Base-by-base conservation (phyloP, 1,140 invertebrate genomes). In the Eciton burchellii region DNA sequence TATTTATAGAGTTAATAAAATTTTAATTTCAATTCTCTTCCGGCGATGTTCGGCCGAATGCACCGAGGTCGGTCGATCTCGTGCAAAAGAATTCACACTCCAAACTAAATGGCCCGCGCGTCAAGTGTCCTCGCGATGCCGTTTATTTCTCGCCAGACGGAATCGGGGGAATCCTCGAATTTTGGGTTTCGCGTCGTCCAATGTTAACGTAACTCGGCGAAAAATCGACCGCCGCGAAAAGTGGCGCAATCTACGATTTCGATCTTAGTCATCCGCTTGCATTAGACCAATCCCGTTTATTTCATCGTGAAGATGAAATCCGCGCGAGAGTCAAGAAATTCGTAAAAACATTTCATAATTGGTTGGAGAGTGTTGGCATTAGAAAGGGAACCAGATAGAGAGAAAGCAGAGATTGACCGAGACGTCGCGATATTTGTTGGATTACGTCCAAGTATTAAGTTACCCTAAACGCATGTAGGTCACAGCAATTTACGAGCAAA, bases 1-100 rank as follows among this genome's bases (percentile, higher is more conserved):
- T 11, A n/a, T 59, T 73, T 5, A 65, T 35, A 49, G 45, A 47
- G 19, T 11, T n/a, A n/a, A n/a, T 79, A 68, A 79, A 35, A 56
- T 43, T 43, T 68, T 21, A 56, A 79, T 45, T 35, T 79, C 26
- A 56, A 54, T 68, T 77, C 19, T 56, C n/a, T 68, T 49, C 43
- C 29, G 26, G n/a, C 12, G 12, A 45, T 68, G 45, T 11, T 79
- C 43, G 26, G 2, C 35, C n/a, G 11, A 70, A 68, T 9, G 9
- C 24, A 68, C 26, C n/a, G n/a, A n/a, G n/a, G n/a, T 43, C 29
- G 8, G 6, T 29, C 1, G 35, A 2, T 52, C 24, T 24, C 35
- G 12, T 26, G 63, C 6, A 12, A 57, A 65, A 65, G 52, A 65
- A 41, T 65, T 24, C 29, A 63, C 41, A 1, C 14, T 4, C 0